Conservation (phyloP, 30 jellyfish, hydroid and myxozoan genomes). For the Rhopilema esculentum region DNA sequence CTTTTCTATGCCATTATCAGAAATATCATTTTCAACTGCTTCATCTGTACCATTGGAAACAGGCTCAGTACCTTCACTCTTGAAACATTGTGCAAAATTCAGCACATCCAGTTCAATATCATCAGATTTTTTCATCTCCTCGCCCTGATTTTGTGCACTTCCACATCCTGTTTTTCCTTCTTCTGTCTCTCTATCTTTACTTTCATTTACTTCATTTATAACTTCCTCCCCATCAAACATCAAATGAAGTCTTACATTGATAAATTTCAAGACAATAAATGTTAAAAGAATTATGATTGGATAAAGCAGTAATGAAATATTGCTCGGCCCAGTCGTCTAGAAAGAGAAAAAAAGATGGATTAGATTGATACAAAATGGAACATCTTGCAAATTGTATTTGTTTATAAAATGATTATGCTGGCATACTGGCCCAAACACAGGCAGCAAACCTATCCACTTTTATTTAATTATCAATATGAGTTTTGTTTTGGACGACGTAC, state of each 20-base stretch:
- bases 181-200: conserved; percentile 36
- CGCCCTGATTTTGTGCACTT: not conserved
- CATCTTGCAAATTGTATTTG: too few species aligned
- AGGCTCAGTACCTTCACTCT: not conserved
- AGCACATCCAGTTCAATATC: conserved; percentile 66
- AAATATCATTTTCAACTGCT: not conserved
- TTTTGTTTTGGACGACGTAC: too few species aligned
- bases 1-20: not conserved
- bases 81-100: conserved; percentile 3
- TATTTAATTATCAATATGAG: too few species aligned
- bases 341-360: not conserved
- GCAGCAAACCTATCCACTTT: too few species aligned
- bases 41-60: conserved; percentile 1
- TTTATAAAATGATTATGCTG: too few species aligned
- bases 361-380: too few species aligned
- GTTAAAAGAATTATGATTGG: conserved; percentile 59
- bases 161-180: conserved; percentile 37
- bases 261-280: conserved; percentile 56
- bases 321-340: conserved; percentile 77
- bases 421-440: too few species aligned
- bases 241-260: conserved; percentile 76
- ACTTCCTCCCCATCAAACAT: conserved; percentile 94
- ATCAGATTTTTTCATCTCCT: conserved; percentile 33
- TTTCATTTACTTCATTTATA: conserved; percentile 55
- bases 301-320: conserved; percentile 57